These are phyloP conservation scores for Amphimallon solstitiale DNA, from an alignment of 2,888 invertebrate genomes.

Conservation along the genomic window DNA sequence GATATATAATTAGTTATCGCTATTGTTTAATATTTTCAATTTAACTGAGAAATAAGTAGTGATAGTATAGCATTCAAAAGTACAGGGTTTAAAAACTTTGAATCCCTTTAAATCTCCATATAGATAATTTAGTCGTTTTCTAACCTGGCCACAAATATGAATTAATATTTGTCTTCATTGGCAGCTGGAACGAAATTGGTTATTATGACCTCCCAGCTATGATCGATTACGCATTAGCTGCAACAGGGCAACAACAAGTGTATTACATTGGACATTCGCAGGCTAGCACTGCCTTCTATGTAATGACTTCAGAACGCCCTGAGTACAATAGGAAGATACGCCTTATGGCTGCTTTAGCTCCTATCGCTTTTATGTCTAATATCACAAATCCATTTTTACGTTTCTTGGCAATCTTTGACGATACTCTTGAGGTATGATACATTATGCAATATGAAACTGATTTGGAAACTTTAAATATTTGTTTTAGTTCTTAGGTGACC, in stretches of 20 bases:
- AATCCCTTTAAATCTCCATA: too few species aligned
- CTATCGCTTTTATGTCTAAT: constrained; percentile 68
- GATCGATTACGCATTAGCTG: constrained; percentile 74
- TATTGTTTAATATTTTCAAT: too few species aligned
- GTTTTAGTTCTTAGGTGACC: constrained; percentile 60
- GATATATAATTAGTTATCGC: too few species aligned
- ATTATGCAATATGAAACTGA: neutral
- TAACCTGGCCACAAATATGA: too few species aligned
- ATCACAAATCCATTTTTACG: constrained; percentile 25
- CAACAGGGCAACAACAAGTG: constrained; percentile 69
- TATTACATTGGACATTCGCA: constrained; percentile 85
- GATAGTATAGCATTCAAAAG: too few species aligned
- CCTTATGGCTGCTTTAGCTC: constrained; percentile 73
- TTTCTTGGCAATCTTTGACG: constrained; percentile 21
- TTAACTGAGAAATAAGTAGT: too few species aligned
- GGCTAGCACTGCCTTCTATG: constrained; percentile 76
- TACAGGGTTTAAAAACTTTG: too few species aligned
- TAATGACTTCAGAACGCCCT: constrained; percentile 72
- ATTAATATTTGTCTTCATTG: too few species aligned
- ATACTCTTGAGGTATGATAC: constrained; percentile 8
- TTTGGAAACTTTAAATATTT: constrained; percentile 35
- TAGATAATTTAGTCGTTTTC: too few species aligned
- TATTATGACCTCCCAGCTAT: constrained; percentile 80
- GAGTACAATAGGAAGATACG: constrained; percentile 74
- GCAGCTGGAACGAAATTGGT: constrained; percentile 81